phyloP scores from a whole-genome alignment of 1,140 invertebrate genomes.

The Nylanderia fulva region DNA sequence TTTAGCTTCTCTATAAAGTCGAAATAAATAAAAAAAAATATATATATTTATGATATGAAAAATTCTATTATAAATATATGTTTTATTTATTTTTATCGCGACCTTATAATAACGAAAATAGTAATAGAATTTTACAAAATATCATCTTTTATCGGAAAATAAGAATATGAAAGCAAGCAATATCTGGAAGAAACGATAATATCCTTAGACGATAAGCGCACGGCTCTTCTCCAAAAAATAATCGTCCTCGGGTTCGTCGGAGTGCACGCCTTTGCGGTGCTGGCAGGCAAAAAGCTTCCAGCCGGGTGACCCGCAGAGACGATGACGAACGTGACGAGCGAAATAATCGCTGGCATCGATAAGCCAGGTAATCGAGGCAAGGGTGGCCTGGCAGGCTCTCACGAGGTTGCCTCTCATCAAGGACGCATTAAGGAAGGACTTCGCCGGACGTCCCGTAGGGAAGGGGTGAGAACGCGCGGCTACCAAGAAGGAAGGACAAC shows the following conservation, averaged over 20 bases:
- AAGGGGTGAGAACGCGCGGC: slow-evolving; percentile 71
- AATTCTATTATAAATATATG: too few species aligned
- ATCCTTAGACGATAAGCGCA: slow-evolving; percentile 35
- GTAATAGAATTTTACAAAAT: slow-evolving; percentile 1
- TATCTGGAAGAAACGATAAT: slow-evolving; percentile 9
- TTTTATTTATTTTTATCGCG: background rate
- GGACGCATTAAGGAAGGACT: slow-evolving; percentile 73
- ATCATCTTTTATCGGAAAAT: slow-evolving; percentile 64
- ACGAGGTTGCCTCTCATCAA: slow-evolving; percentile 71
- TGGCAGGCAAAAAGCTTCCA: slow-evolving; percentile 69
- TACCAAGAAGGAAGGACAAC: slow-evolving; percentile 67
- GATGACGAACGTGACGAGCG: slow-evolving; percentile 75
- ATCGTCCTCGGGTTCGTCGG: slow-evolving; percentile 58
- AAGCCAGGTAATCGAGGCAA: slow-evolving; percentile 65
- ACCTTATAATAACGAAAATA: background rate
- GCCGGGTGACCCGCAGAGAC: slow-evolving; percentile 73
- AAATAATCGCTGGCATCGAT: slow-evolving; percentile 75
- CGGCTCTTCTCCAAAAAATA: slow-evolving; percentile 30
- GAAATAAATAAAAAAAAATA: too few species aligned
- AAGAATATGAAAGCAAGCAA: background rate
- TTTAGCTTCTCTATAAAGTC: too few species aligned
- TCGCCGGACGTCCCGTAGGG: slow-evolving; percentile 70
- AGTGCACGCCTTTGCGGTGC: slow-evolving; percentile 58
- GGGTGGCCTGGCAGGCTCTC: slow-evolving; percentile 35
- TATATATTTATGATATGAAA: too few species aligned